Conservation (phyloP, 2,888 invertebrate species). For the Noctua pronuba region DNA sequence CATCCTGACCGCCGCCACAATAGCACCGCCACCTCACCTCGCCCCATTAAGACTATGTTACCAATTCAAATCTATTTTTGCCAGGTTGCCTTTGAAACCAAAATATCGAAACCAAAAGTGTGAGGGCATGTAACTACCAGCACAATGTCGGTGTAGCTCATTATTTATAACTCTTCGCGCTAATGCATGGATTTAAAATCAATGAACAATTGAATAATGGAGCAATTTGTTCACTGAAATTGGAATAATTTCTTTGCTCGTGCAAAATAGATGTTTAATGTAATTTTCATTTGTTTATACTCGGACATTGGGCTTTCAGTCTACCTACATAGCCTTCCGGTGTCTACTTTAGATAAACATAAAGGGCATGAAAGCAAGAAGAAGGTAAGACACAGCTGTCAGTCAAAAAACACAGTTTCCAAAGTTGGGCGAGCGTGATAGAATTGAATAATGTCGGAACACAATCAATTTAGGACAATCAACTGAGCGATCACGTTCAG, state of each 20-base stretch:
- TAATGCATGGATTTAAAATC: conserved; percentile 51
- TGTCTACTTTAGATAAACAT: conserved; percentile 12
- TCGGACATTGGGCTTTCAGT: conserved; percentile 3
- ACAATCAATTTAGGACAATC: conserved; percentile 79
- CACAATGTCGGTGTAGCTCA: conserved; percentile 16
- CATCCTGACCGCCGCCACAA: conserved; percentile 84
- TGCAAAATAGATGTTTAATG: conserved; percentile 35
- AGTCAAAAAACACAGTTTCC: conserved; percentile 49
- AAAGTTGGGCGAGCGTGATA: conserved; percentile 62
- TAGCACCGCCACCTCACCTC: conserved; percentile 77
- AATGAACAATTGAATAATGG: conserved; percentile 47
- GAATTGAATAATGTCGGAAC: conserved; percentile 66
- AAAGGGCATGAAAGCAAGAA: conserved; percentile 24
- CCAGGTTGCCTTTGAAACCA: conserved; percentile 59
- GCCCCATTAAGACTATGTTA: conserved; percentile 71
- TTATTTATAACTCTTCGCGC: conserved; percentile 49
- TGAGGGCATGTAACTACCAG: conserved; percentile 25
- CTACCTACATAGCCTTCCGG: not conserved
- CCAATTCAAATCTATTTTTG: conserved; percentile 79
- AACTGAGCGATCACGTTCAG: conserved; percentile 69
- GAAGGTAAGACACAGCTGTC: conserved; percentile 14
- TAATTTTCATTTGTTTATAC: conserved; percentile 36
- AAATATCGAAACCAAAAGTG: conserved; percentile 49
- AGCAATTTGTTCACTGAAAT: conserved; percentile 38
- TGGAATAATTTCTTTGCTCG: conserved; percentile 47